Conservation (phyloP, 2,888 invertebrate genomes). For the Epinotia bilunana region DNA sequence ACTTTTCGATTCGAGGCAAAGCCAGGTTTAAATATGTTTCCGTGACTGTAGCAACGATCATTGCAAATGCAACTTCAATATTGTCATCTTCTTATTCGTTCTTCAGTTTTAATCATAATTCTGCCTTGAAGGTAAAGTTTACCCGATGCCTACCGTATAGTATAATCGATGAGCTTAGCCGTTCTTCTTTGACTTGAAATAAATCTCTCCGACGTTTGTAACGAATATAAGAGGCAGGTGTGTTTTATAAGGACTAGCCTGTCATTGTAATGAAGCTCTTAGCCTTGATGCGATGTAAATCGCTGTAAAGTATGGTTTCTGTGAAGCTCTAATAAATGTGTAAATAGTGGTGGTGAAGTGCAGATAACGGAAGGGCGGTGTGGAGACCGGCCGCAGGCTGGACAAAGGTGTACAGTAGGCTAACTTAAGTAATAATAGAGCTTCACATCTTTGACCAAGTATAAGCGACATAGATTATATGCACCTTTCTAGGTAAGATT, state of each 20-base stretch:
- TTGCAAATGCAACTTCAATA: slow-evolving; percentile 10
- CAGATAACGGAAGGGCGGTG: slow-evolving; percentile 50
- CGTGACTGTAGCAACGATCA: slow-evolving; percentile 21
- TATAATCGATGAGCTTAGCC: slow-evolving; percentile 1
- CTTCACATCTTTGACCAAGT: neutral
- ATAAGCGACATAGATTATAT: neutral
- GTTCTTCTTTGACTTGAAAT: slow-evolving; percentile 31
- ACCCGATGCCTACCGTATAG: slow-evolving; percentile 10
- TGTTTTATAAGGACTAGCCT: slow-evolving; percentile 40
- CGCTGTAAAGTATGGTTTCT: slow-evolving; percentile 50
- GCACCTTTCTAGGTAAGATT: neutral
- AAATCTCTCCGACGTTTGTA: slow-evolving; percentile 32
- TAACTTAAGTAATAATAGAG: slow-evolving; percentile 5
- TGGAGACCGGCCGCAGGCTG: slow-evolving; percentile 40
- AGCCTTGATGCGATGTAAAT: slow-evolving; percentile 41
- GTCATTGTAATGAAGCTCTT: slow-evolving; percentile 45
- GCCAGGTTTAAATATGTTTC: slow-evolving; percentile 22
- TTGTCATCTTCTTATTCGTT: slow-evolving; percentile 4
- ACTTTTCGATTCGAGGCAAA: slow-evolving; percentile 40
- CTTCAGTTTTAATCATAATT: neutral
- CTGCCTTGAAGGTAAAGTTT: slow-evolving; percentile 13
- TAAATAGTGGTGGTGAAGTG: slow-evolving; percentile 50
- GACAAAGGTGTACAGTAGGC: slow-evolving; percentile 33
- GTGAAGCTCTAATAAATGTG: slow-evolving; percentile 50
- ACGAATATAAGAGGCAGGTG: slow-evolving; percentile 37